These are phyloP conservation scores for Alaudala cheleensis DNA, from an alignment of 2,113 vertebrate species.

Conservation along the genomic window DNA sequence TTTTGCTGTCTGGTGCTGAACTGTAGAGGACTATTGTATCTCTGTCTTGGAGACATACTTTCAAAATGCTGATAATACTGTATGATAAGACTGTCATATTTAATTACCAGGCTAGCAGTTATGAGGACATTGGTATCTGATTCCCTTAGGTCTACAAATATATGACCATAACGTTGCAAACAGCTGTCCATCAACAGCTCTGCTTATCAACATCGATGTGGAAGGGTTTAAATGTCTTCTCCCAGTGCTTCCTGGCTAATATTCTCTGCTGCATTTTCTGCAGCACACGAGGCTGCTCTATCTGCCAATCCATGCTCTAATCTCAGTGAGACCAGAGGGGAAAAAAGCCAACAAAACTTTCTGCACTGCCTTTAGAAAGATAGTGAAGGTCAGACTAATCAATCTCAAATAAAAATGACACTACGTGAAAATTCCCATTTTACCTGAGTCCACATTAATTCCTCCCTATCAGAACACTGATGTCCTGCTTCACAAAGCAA, in stretches of 20 bases:
- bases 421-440: neutral
- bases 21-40: neutral
- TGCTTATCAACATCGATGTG: constrained; percentile 9
- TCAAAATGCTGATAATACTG: constrained; percentile 41
- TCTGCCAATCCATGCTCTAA: neutral
- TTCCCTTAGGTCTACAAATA: constrained; percentile 49
- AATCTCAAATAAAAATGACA: constrained; percentile 28
- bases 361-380: neutral
- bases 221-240: constrained; percentile 22
- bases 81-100: constrained; percentile 54
- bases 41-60: constrained; percentile 1
- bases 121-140: constrained; percentile 30
- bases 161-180: constrained; percentile 23
- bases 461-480: neutral
- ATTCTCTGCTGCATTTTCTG: constrained; percentile 1
- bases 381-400: constrained; percentile 33
- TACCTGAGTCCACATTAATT: neutral
- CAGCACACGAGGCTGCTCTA: neutral
- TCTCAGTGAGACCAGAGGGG: neutral
- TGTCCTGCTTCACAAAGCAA: neutral
- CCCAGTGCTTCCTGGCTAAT: neutral
- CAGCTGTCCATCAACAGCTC: constrained; percentile 41
- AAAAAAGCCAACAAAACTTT: neutral
- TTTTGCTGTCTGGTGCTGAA: neutral
- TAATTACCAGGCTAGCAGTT: constrained; percentile 46